Evolutionary conservation across 2,113 vertebrate species (phyloP).

Genomic region (Apodemus speciosus): DNA sequence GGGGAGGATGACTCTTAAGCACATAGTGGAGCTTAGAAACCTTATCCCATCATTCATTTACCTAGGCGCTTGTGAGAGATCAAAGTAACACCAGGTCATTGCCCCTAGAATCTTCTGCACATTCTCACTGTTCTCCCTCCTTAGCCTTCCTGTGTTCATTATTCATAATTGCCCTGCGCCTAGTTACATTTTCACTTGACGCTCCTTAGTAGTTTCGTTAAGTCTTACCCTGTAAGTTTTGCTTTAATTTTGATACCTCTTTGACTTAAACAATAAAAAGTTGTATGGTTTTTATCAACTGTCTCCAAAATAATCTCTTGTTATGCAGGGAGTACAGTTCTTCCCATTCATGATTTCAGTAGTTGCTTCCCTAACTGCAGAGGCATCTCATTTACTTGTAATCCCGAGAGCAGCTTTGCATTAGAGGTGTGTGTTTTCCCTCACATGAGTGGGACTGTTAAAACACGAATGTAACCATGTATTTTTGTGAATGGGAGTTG

Average conservation of each 20-base stretch:
- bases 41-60: slow-evolving; percentile 74
- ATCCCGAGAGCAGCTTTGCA: slow-evolving; percentile 65
- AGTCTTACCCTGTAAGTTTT: slow-evolving; percentile 80
- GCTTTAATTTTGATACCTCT: slow-evolving; percentile 86
- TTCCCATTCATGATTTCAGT: slow-evolving; percentile 67
- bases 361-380: slow-evolving; percentile 72
- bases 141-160: slow-evolving; percentile 74
- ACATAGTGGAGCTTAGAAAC: slow-evolving; percentile 66
- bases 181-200: slow-evolving; percentile 64
- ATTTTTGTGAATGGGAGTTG: slow-evolving; percentile 76
- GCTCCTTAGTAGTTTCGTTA: slow-evolving; percentile 77
- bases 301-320: slow-evolving; percentile 77
- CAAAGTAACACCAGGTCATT: slow-evolving; percentile 73
- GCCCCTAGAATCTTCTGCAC: slow-evolving; percentile 77
- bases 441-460: slow-evolving; percentile 55
- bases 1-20: slow-evolving; percentile 85
- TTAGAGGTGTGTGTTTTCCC: slow-evolving; percentile 55
- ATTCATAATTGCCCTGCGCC: slow-evolving; percentile 75
- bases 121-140: slow-evolving; percentile 76
- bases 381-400: slow-evolving; percentile 70
- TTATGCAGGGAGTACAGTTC: slow-evolving; percentile 74
- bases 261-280: slow-evolving; percentile 86
- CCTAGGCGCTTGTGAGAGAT: slow-evolving; percentile 77
- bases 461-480: slow-evolving; percentile 75
- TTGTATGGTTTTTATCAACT: slow-evolving; percentile 84